Conservation (phyloP, 2,797 vertebrate species). For the Muscicapa striata region DNA sequence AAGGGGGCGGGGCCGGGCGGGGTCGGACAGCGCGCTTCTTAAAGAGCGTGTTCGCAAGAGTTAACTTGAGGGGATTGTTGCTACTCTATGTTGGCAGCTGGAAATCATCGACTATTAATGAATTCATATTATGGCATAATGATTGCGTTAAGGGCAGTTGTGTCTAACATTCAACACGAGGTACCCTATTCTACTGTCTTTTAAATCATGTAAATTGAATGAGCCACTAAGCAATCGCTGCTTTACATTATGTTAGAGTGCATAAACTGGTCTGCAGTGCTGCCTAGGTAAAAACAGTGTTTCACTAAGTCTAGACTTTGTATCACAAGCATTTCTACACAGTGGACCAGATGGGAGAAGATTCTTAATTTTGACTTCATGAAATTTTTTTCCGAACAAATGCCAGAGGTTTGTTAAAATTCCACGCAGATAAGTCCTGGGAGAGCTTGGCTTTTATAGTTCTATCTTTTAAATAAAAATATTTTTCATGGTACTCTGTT, state of each 20-base stretch:
- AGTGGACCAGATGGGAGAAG: not conserved
- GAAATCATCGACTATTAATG: not conserved
- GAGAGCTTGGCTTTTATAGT: not conserved
- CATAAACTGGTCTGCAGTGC: not conserved
- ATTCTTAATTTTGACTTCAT: not conserved
- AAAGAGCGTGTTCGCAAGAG: accelerated
- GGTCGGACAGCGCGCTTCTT: accelerated
- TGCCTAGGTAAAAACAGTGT: not conserved
- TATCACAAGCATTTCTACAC: not conserved
- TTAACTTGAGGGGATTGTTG: too few species aligned
- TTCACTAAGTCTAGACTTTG: not conserved
- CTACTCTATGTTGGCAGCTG: accelerated
- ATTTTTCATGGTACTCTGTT: not conserved
- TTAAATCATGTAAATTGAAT: not conserved
- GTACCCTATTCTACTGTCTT: not conserved
- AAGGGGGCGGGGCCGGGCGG: accelerated
- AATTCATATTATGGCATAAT: not conserved
- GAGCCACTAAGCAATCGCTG: not conserved
- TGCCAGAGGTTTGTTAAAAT: not conserved
- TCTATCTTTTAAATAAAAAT: not conserved
- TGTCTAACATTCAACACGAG: not conserved
- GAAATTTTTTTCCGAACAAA: not conserved
- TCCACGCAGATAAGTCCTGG: not conserved
- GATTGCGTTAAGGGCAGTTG: not conserved
- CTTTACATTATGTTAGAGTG: not conserved